A percentile compares a stretch with the other conserved stretches of the same genome.
These are phyloP conservation scores for Nettapus auritus DNA, from an alignment of 2,113 vertebrate species.

Conservation along the genomic window DNA sequence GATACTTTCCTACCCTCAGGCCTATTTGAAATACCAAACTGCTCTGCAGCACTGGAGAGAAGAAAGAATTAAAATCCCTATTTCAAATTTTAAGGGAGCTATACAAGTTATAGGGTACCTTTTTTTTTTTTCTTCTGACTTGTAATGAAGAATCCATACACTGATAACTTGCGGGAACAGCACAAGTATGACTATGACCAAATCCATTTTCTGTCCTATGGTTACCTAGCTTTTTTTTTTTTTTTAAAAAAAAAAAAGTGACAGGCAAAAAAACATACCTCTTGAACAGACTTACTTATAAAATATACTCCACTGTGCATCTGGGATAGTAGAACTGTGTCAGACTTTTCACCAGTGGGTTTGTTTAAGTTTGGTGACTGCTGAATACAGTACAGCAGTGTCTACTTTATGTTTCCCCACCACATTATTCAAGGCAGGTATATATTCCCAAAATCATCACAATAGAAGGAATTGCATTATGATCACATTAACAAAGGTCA, in stretches of 20 bases:
- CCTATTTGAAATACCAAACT: neutral
- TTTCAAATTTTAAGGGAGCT: neutral
- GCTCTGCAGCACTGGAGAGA: neutral
- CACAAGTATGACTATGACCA: neutral
- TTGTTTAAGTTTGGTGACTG: fast-evolving
- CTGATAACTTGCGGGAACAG: neutral
- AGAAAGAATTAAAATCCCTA: neutral
- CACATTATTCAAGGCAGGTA: fast-evolving
- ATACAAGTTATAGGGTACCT: neutral
- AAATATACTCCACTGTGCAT: neutral
- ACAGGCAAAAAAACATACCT: neutral
- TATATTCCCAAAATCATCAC: neutral
- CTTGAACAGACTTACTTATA: neutral
- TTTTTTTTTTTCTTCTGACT: neutral
- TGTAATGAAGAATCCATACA: neutral
- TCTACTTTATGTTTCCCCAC: neutral
- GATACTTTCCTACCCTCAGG: neutral
- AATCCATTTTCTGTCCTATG: neutral
- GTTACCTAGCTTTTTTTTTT: neutral
- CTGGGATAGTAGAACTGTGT: neutral
- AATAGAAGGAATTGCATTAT: neutral
- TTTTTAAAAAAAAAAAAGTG: neutral
- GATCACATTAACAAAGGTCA: neutral
- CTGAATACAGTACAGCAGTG: fast-evolving
- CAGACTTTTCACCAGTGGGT: neutral